A percentile compares a stretch with the other conserved stretches of the same genome.
phyloP scores from a whole-genome alignment of 2,888 invertebrate genomes.

The Trachelus troglodyta region DNA sequence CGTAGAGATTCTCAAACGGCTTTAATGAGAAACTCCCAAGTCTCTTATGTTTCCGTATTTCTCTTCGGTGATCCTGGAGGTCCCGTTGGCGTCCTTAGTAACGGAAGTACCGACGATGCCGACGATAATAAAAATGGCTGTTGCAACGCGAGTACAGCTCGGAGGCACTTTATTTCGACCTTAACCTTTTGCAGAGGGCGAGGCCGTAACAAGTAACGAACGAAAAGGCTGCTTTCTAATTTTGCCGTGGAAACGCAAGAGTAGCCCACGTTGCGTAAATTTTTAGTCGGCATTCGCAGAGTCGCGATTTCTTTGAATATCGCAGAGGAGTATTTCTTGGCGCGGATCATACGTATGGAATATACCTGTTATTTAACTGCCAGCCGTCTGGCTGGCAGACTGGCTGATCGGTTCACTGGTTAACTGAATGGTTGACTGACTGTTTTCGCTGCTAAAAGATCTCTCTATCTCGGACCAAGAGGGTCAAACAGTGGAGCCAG shows the following conservation, averaged over 20 bases:
- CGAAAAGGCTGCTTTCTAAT: conserved; percentile 36
- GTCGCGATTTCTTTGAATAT: neutral
- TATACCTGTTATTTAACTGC: neutral
- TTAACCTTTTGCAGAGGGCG: conserved; percentile 22
- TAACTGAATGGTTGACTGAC: neutral
- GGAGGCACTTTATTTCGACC: conserved; percentile 1
- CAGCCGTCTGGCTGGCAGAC: neutral
- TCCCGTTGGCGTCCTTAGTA: too few species aligned
- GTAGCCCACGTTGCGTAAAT: neutral
- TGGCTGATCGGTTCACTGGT: neutral
- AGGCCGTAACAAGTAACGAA: conserved; percentile 8
- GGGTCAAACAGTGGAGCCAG: neutral
- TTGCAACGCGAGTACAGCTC: neutral
- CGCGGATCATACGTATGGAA: neutral
- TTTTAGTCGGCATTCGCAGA: neutral
- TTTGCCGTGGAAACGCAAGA: conserved; percentile 12
- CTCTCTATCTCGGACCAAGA: neutral
- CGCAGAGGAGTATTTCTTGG: neutral
- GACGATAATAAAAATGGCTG: neutral
- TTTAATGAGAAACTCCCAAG: neutral
- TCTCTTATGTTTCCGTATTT: neutral
- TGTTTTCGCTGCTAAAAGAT: neutral
- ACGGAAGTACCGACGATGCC: neutral
- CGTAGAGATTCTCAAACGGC: neutral
- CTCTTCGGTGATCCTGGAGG: neutral